A percentile compares a stretch with the other conserved stretches of the same genome.
Evolutionary conservation across 2,797 vertebrate genomes (phyloP).

Genomic region (Rhynchotus rufescens): DNA sequence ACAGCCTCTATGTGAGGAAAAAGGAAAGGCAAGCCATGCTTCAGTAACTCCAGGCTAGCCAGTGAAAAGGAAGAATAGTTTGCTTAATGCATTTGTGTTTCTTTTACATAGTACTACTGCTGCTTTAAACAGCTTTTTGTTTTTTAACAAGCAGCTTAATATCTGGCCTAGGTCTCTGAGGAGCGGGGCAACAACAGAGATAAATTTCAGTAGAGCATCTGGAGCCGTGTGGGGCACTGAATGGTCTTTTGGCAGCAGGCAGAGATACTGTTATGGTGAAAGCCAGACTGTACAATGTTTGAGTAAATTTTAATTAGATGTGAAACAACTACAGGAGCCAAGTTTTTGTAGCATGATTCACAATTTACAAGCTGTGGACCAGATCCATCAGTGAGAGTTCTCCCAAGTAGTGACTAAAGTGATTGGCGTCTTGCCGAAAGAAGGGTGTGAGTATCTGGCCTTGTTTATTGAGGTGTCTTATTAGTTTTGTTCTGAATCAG

Average conservation of each 20-base stretch:
- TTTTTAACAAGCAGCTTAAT: neutral
- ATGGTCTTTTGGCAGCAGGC: conserved; percentile 20
- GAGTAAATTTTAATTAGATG: conserved; percentile 66
- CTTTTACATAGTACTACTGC: neutral
- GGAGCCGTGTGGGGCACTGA: conserved; percentile 24
- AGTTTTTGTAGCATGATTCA: conserved; percentile 66
- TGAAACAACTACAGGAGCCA: conserved; percentile 59
- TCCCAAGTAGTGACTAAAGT: conserved; percentile 31
- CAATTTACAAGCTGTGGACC: neutral
- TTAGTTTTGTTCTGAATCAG: neutral
- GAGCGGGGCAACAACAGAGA: neutral
- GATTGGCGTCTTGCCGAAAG: neutral
- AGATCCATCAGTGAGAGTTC: conserved; percentile 44
- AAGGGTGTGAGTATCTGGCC: neutral
- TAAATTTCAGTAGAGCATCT: neutral
- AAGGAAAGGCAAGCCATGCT: neutral
- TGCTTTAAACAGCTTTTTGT: neutral
- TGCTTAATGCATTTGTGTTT: neutral
- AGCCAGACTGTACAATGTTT: conserved; percentile 53
- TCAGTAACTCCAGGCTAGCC: neutral
- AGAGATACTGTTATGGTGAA: conserved; percentile 31
- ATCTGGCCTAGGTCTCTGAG: neutral
- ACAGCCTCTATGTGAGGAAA: neutral
- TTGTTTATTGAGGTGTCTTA: neutral
- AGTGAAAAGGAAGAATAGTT: neutral